A percentile compares a stretch with the other conserved stretches of the same genome.
Conservation (phyloP, 2,113 vertebrate genomes). For the Mus spicilegus region DNA sequence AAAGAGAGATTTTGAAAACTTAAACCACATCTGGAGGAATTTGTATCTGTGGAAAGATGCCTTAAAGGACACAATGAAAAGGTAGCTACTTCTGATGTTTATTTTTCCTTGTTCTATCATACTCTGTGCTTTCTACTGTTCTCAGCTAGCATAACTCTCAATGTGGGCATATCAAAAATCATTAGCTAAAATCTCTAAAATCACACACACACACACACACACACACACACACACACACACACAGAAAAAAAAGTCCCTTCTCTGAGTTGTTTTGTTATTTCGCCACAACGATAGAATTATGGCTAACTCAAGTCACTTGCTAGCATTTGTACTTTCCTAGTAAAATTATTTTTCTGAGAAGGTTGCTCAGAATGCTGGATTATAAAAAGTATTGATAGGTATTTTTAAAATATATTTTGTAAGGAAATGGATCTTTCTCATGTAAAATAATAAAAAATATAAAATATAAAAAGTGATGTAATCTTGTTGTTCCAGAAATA, state of each 20-base stretch:
- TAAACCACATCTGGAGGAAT: neutral
- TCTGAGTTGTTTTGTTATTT: neutral
- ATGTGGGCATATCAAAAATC: neutral
- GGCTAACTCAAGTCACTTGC: neutral
- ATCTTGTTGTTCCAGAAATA: neutral
- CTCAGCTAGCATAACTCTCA: neutral
- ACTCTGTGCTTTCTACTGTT: accelerated
- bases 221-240: no score
- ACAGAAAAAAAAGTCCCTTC: neutral
- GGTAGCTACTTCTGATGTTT: neutral
- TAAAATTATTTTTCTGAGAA: neutral
- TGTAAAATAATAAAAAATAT: neutral
- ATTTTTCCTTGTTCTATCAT: accelerated
- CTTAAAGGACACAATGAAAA: no score
- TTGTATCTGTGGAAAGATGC: no score
- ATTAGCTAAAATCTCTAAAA: neutral
- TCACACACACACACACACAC: no score
- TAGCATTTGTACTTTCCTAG: neutral
- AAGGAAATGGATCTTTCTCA: neutral
- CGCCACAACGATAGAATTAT: neutral
- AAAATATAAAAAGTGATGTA: neutral
- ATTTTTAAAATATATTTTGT: neutral
- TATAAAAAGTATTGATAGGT: neutral
- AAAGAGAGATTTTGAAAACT: neutral
- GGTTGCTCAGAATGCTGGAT: neutral